phyloP scores from a whole-genome alignment of 2,113 vertebrate genomes.

The Apaloderma vittatum region DNA sequence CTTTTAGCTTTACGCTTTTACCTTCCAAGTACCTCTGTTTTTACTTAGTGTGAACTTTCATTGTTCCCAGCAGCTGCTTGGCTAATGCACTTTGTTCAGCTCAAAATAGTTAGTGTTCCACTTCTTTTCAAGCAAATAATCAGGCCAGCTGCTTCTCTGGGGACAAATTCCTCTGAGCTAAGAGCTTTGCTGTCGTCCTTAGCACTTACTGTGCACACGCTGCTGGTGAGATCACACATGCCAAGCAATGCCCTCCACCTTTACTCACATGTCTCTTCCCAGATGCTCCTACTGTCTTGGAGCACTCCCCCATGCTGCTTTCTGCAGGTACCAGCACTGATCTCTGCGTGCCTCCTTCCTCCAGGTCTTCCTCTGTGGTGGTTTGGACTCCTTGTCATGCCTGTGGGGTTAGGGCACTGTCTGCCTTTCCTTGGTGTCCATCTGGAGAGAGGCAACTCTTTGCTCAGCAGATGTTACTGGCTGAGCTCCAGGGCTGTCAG shows the following conservation, averaged over 20 bases:
- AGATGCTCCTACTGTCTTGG: neutral
- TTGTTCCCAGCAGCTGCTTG: neutral
- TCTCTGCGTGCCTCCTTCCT: neutral
- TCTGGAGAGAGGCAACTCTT: neutral
- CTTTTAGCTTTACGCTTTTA: neutral
- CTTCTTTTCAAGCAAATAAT: neutral
- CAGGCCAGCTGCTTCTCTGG: neutral
- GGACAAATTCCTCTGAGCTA: neutral
- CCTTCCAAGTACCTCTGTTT: neutral
- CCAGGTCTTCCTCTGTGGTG: neutral
- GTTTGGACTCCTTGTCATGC: neutral
- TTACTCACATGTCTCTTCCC: accelerated
- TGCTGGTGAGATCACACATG: accelerated
- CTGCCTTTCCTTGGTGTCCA: neutral
- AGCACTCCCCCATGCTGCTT: accelerated
- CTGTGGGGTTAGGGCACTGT: neutral
- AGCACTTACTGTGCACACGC: no score
- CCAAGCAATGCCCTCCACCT: neutral
- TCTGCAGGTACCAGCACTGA: neutral
- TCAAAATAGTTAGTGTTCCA: neutral
- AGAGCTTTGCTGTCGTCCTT: neutral
- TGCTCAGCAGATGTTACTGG: neutral
- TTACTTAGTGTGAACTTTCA: neutral
- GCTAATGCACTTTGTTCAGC: neutral
- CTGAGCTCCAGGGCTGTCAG: neutral